Percentiles rank a stretch among this genome's conserved stretches.
phyloP scores from a whole-genome alignment of 2,113 vertebrate genomes.

The Ceratotherium simum region DNA sequence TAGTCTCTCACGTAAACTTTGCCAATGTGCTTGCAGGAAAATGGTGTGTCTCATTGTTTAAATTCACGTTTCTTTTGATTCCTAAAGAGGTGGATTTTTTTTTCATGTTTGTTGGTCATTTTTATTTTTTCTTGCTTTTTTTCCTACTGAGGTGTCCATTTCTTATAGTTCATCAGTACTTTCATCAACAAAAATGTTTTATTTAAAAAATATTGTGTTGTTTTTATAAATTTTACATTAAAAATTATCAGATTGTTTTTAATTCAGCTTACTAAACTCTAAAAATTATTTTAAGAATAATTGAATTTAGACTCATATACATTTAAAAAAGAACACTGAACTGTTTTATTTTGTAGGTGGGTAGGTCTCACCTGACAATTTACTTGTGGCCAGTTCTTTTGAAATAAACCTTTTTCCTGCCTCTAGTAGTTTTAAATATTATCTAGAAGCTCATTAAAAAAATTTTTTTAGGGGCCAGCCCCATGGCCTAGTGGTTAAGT shows the following conservation, averaged over 20 bases:
- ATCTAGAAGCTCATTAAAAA: neutral
- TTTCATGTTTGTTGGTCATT: neutral
- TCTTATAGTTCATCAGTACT: neutral
- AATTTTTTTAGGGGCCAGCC: too few species aligned
- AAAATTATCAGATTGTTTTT: neutral
- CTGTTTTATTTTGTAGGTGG: neutral
- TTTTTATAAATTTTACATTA: neutral
- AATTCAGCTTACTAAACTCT: neutral
- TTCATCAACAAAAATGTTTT: neutral
- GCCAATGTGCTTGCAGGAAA: neutral
- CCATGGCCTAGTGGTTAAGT: too few species aligned
- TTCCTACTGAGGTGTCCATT: neutral
- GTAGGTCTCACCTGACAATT: neutral
- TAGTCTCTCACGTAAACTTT: neutral
- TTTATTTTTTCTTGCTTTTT: neutral
- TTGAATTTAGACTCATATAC: neutral
- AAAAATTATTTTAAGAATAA: neutral
- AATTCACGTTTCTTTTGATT: neutral
- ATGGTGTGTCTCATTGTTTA: neutral
- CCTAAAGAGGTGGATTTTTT: neutral
- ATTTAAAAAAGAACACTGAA: neutral
- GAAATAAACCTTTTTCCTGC: neutral
- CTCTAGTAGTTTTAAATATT: neutral
- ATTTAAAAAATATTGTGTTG: neutral
- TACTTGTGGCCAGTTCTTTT: neutral